Evolutionary conservation across 2,113 vertebrate species (phyloP).

Genomic region (Actinemys pallida): DNA sequence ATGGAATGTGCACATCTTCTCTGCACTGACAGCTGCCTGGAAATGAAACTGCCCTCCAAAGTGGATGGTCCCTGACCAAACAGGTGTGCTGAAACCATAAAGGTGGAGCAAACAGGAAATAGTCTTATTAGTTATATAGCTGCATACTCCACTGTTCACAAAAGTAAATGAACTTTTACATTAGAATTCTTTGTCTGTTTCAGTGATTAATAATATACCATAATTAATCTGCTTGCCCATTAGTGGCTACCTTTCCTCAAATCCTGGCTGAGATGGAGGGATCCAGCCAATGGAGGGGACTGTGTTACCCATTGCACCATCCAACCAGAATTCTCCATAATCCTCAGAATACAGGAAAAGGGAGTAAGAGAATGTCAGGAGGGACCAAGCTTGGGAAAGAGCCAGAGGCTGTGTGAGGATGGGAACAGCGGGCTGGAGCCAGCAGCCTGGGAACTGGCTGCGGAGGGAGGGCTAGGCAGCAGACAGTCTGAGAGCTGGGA

Average conservation of each 20-base stretch:
- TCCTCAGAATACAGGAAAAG: background rate
- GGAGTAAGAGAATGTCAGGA: rapidly evolving
- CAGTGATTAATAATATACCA: background rate
- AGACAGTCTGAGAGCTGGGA: background rate
- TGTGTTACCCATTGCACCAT: background rate
- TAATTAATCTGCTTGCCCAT: background rate
- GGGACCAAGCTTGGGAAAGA: background rate
- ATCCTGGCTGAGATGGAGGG: background rate
- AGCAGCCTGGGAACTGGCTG: background rate
- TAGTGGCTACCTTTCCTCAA: background rate
- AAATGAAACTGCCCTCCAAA: background rate
- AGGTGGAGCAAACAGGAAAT: background rate
- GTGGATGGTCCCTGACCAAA: background rate
- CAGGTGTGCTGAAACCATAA: background rate
- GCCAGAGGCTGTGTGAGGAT: background rate
- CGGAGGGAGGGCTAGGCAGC: background rate
- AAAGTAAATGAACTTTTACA: background rate
- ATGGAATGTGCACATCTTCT: background rate
- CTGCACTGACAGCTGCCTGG: background rate
- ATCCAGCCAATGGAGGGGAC: background rate
- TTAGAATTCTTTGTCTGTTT: background rate
- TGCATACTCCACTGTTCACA: rapidly evolving
- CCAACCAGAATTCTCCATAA: rapidly evolving
- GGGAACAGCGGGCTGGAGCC: background rate
- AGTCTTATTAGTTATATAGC: rapidly evolving